These are phyloP conservation scores for Solen grandis DNA, from an alignment of 1,140 invertebrate genomes.

Conservation along the genomic window DNA sequence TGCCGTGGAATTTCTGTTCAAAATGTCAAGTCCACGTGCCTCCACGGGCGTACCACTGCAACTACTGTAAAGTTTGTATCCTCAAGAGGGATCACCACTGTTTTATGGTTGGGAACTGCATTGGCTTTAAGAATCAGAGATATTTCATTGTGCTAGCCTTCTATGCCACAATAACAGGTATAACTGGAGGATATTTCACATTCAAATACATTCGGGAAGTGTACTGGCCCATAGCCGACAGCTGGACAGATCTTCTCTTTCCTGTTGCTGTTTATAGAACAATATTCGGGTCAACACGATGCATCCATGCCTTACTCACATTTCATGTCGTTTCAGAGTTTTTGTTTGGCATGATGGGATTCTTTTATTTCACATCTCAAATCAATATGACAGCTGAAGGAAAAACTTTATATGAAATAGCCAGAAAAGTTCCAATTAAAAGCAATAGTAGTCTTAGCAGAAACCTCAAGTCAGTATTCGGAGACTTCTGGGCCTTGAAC, in stretches of 20 bases:
- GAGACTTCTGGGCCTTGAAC: conserved; percentile 72
- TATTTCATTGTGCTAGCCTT: conserved; percentile 92
- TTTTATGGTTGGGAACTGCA: conserved; percentile 92
- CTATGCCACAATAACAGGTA: conserved; percentile 81
- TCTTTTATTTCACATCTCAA: conserved; percentile 66
- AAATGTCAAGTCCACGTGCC: conserved; percentile 61
- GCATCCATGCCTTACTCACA: conserved; percentile 18
- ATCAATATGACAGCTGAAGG: conserved; percentile 56
- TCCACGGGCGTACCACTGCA: conserved; percentile 71
- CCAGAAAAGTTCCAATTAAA: conserved; percentile 57
- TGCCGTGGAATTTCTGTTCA: conserved; percentile 85
- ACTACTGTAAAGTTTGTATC: conserved; percentile 67
- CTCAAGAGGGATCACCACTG: conserved; percentile 94
- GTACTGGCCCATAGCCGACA: conserved; percentile 20
- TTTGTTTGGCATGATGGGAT: conserved; percentile 56
- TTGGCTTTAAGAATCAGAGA: conserved; percentile 93
- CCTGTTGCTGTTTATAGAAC: conserved; percentile 48
- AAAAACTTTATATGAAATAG: conserved; percentile 65
- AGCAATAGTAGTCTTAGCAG: conserved; percentile 46
- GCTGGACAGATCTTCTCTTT: conserved; percentile 56
- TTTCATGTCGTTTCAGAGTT: conserved; percentile 58
- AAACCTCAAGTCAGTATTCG: conserved; percentile 71
- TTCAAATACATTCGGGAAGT: conserved; percentile 52
- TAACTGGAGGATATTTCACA: conserved; percentile 58
- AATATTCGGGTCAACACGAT: conserved; percentile 37